Evolutionary conservation across 2,113 vertebrate species (phyloP), one percentile per base, ranked within the genome.

Genomic region (Plestiodon gilberti): DNA sequence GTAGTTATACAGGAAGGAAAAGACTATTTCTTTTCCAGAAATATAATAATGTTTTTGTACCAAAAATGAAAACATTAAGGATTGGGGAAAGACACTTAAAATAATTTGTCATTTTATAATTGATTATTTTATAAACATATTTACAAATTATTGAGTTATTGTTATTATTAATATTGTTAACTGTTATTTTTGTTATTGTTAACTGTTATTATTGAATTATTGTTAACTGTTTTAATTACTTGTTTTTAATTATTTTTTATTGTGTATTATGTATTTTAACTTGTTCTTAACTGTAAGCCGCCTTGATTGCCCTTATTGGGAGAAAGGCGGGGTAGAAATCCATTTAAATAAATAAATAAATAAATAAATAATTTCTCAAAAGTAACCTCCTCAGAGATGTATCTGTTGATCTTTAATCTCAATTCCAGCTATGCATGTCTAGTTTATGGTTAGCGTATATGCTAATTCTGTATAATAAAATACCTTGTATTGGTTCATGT

Each of bases 1-100:
- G 94, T 96, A 94, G 97, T 98, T 98, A 97, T 87, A 90, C 80
- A 88, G 80, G 61, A 94, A 95, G 93, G 28, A 62, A 64, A 64
- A 43, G 10, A 57, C 35, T 57, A 75, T 43, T n/a, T 64, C 3
- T 25, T 62, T 62, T 22, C 17, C 20, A 4, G 18, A 84, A 84
- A 75, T 75, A 48, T 75, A 64, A n/a, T 23, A 61, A 55, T 33
- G n/a, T 86, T 73, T 73, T 38, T 48, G 22, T 86, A 48, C 28
- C 61, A 78, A 25, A n/a, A 62, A 61, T 61, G 10, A 38, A 10
- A 25, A 30, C 38, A 57, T 70, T 70, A 33, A 83, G 22, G 20
- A 57, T 55, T 84, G 67, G 25, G 20, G 25, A 61, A 73, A 30
- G 91, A 88, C 95, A 91, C 61, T 20, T 0, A 1, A 28, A 23